phyloP scores from a whole-genome alignment of 2,113 vertebrate genomes.

The Heterotis niloticus region DNA sequence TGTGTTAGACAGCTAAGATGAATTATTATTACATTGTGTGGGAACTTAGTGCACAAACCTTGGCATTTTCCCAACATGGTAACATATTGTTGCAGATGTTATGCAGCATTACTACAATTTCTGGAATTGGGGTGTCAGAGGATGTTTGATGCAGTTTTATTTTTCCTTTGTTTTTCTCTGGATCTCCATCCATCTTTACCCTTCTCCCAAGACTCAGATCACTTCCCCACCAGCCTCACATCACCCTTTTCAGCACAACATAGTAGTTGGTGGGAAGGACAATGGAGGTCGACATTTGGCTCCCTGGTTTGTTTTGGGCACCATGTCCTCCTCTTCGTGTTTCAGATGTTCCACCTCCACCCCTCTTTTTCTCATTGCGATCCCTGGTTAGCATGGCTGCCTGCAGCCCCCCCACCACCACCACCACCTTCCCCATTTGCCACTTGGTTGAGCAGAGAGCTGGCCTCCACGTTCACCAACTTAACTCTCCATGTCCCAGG shows the following conservation, averaged over 20 bases:
- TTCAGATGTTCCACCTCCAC: conserved; percentile 45
- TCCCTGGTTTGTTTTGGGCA: conserved; percentile 69
- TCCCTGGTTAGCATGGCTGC: conserved; percentile 49
- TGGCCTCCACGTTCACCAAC: conserved; percentile 55
- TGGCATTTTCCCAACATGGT: no score
- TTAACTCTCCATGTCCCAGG: conserved; percentile 61
- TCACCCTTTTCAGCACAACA: neutral
- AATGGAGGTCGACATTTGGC: conserved; percentile 74
- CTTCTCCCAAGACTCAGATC: neutral
- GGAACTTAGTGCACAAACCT: no score
- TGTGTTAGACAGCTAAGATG: neutral
- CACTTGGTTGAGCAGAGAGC: conserved; percentile 69
- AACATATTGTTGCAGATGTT: neutral
- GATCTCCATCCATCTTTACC: neutral
- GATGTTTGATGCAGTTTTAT: neutral
- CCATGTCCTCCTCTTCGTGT: conserved; percentile 60
- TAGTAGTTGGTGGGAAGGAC: conserved; percentile 36
- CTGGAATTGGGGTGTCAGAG: neutral
- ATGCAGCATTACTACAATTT: neutral
- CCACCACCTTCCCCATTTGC: conserved; percentile 74
- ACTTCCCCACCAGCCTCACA: neutral
- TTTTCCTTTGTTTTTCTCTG: conserved; percentile 1
- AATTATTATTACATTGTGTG: no score
- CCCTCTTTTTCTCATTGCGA: neutral
- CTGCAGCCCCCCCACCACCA: conserved; percentile 64